These are phyloP conservation scores for Trematomus loennbergii DNA, from an alignment of 2,113 vertebrate genomes.

Conservation along the genomic window DNA sequence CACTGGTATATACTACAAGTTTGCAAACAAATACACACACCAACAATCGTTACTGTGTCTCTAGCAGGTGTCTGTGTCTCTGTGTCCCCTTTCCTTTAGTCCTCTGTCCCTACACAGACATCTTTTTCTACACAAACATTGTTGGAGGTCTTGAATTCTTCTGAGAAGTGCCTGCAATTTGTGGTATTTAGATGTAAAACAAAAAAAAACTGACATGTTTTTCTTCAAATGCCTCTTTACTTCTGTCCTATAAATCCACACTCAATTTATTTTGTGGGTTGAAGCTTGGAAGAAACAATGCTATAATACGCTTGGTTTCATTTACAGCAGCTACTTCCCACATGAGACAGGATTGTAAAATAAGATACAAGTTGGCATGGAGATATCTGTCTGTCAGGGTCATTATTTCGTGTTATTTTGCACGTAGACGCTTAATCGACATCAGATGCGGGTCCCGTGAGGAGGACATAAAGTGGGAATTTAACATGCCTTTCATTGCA, in stretches of 20 bases:
- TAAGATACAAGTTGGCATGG: neutral
- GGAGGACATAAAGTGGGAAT: neutral
- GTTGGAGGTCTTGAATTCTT: constrained; percentile 60
- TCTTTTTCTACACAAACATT: neutral
- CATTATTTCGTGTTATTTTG: constrained; percentile 18
- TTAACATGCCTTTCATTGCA: constrained; percentile 14
- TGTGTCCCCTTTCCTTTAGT: neutral
- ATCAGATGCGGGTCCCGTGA: constrained; percentile 42
- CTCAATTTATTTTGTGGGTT: constrained; percentile 25
- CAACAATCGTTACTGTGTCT: neutral
- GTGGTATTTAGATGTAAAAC: constrained; percentile 54
- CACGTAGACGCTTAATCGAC: constrained; percentile 27
- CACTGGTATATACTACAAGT: too few species aligned
- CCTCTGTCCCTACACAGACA: constrained; percentile 1
- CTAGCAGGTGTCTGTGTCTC: constrained; percentile 28
- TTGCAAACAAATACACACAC: neutral
- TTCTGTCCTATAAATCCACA: constrained; percentile 29
- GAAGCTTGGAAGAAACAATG: constrained; percentile 5
- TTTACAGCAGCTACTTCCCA: constrained; percentile 30
- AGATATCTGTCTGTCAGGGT: constrained; percentile 10
- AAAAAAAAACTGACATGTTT: constrained; percentile 50
- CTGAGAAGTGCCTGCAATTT: constrained; percentile 35
- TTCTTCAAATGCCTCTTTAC: constrained; percentile 22
- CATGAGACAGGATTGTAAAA: constrained; percentile 13
- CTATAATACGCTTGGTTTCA: neutral